Conservation (phyloP, 1,140 invertebrate genomes). For the Caligus rogercresseyi region DNA sequence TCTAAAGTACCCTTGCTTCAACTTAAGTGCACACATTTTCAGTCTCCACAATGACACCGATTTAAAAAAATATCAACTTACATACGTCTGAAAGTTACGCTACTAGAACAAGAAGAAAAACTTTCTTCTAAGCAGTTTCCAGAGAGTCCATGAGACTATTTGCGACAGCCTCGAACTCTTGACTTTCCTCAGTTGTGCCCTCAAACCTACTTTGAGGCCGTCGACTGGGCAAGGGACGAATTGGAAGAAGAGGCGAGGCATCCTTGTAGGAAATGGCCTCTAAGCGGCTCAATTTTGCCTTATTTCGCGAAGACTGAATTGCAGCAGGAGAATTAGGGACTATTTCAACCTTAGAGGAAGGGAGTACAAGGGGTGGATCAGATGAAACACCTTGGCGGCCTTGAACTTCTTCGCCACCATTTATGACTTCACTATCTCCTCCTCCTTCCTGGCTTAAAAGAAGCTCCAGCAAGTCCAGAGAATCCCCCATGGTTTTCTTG, state of each 20-base stretch:
- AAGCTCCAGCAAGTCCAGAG: not conserved
- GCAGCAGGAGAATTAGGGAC: not conserved
- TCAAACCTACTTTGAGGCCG: not conserved
- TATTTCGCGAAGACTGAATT: not conserved
- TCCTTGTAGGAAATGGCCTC: not conserved
- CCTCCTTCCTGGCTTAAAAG: too few species aligned
- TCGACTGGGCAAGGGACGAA: not conserved
- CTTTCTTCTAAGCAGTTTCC: too few species aligned
- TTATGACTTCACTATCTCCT: too few species aligned
- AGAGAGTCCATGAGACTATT: not conserved
- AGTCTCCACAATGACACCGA: too few species aligned
- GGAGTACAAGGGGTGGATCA: not conserved
- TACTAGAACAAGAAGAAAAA: too few species aligned
- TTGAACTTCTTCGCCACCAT: too few species aligned
- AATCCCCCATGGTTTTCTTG: not conserved
- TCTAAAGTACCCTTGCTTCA: too few species aligned
- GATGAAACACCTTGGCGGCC: too few species aligned
- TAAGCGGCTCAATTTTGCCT: not conserved
- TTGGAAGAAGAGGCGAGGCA: not conserved
- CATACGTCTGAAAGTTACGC: too few species aligned
- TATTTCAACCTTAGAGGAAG: not conserved
- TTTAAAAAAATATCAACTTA: too few species aligned
- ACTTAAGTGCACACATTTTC: too few species aligned
- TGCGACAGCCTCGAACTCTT: not conserved
- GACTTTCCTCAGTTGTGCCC: not conserved